Percentiles rank a stretch among this genome's conserved stretches.
phyloP scores from a whole-genome alignment of 2,797 vertebrate genomes.

The Balearica regulorum region DNA sequence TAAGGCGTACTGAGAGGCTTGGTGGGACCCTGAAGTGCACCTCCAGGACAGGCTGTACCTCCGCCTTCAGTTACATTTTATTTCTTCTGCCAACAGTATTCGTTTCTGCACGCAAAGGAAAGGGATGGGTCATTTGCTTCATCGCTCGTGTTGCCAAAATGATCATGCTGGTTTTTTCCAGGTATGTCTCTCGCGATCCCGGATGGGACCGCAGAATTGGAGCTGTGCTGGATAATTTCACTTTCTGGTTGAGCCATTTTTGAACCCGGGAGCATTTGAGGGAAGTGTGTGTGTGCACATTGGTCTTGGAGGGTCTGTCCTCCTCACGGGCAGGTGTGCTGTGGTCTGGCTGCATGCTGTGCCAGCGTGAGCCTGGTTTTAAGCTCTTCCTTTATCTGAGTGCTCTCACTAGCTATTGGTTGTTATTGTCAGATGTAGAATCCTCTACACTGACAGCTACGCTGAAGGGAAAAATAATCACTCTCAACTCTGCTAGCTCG shows the following conservation, averaged over 20 bases:
- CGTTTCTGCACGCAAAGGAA: background rate
- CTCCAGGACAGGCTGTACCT: background rate
- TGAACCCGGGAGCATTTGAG: background rate
- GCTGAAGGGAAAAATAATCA: background rate
- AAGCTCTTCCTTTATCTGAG: background rate
- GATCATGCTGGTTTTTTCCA: rapidly evolving
- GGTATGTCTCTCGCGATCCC: rapidly evolving
- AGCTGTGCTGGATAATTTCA: background rate
- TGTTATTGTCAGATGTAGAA: background rate
- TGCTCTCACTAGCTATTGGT: background rate
- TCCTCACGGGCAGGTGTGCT: background rate
- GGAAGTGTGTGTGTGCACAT: too few relatives aligned
- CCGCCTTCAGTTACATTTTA: rapidly evolving
- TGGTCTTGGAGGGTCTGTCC: background rate
- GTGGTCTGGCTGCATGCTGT: background rate
- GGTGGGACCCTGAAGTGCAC: rapidly evolving
- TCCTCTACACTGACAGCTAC: background rate
- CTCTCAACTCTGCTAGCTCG: background rate
- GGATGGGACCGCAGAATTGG: background rate
- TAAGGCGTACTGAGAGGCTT: rapidly evolving
- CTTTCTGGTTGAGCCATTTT: background rate
- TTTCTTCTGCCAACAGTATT: background rate
- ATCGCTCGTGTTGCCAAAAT: background rate
- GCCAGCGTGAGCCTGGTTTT: background rate
- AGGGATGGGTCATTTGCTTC: background rate